Evolutionary conservation across 37 sponge, comb jelly and placozoan genomes (phyloP), one percentile per base, ranked within the genome.

Genomic region (Corticium candelabrum): DNA sequence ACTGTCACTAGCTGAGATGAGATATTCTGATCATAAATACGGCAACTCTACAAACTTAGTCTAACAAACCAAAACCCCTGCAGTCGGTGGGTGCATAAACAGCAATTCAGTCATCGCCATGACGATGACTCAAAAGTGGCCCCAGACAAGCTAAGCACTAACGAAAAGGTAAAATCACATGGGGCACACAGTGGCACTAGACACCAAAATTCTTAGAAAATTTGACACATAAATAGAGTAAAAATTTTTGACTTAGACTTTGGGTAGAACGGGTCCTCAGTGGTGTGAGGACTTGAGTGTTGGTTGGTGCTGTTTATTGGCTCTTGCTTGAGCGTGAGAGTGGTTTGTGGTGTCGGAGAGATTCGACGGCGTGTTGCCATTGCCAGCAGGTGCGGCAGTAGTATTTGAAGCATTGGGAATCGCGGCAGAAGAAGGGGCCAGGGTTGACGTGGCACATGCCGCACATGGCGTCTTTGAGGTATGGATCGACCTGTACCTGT

Each of bases 351-450:
- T 56, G 41, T 41, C 86, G 84, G 76, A 82, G 90, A 38, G 86
- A 89, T 37, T 93, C 97, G 37, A 89, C 81, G 74, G 94, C 84
- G 80, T 97, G 99, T 41, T 94, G 99, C 99, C 94, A 97, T 39
- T 94, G 90, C 99, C 99, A 97, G 70, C 99, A 97, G 34, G 87
- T 82, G 7, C 91, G 90, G 67, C 99, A 97, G 85, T 87, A 97
- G 81, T 97, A 97, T 69, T 94, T 94, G 95, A 94, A 97, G 82
- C 99, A 97, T 31, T 85, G 78, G 76, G 86, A 84, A 76, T 94
- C 96, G 0, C 99, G 88, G 41, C 99, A 97, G 85, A 97, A 97
- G 73, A 89, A 91, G 0, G 99, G 99, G 0, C 99, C 99, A 0
- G 95, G 94, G 67, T 89, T 86, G 33, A 89, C 76, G 38, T 82